phyloP scores from a whole-genome alignment of 2,113 vertebrate species.

The Neolamprologus variostigma region DNA sequence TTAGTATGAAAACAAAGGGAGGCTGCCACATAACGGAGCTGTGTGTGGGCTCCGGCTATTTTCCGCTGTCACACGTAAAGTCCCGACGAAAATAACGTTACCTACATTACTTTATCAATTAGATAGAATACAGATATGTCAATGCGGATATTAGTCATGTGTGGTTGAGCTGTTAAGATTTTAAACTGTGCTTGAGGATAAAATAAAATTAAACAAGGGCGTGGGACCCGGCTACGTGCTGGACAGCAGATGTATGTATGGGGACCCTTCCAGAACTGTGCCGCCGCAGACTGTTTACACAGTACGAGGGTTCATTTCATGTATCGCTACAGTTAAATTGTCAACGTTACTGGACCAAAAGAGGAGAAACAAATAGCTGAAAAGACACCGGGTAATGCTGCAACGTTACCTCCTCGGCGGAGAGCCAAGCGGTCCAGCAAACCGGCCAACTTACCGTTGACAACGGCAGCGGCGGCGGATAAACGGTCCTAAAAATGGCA shows the following conservation, averaged over 20 bases:
- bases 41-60: conserved; percentile 26
- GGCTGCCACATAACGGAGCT: conserved; percentile 29
- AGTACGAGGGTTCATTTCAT: background rate
- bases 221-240: conserved; percentile 33
- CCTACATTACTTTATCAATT: fast-evolving
- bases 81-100: background rate
- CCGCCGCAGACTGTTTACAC: background rate
- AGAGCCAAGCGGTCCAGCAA: background rate
- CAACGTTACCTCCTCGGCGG: background rate
- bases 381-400: background rate
- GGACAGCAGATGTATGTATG: background rate
- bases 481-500: background rate
- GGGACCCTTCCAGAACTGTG: background rate
- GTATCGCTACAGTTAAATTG: background rate
- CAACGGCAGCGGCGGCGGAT: background rate
- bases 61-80: background rate
- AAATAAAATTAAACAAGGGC: background rate
- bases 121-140: fast-evolving
- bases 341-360: background rate
- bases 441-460: background rate
- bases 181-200: background rate
- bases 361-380: background rate
- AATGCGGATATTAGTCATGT: fast-evolving
- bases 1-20: background rate
- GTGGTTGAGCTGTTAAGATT: fast-evolving